phyloP scores from a whole-genome alignment of 64 coral and sea anemone genomes.

The Actinia tenebrosa region DNA sequence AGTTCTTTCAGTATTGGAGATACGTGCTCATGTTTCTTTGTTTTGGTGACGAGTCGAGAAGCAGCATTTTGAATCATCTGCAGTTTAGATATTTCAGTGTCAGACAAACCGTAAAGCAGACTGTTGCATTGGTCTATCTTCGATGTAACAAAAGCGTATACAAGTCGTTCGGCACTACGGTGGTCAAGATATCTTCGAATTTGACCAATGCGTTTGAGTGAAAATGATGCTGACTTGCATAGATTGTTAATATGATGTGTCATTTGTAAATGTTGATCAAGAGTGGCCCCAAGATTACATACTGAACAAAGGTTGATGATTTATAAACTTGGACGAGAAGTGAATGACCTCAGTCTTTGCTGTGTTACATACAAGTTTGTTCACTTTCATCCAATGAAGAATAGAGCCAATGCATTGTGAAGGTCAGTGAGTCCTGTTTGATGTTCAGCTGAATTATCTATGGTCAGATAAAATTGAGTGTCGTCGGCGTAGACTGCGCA shows the following conservation, averaged over 20 bases:
- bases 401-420: conserved; percentile 4
- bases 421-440: background rate
- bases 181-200: conserved; percentile 16
- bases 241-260: conserved; percentile 13
- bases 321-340: conserved; percentile 1
- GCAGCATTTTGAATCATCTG: conserved; percentile 3
- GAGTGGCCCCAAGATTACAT: conserved; percentile 16
- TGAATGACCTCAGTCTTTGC: conserved; percentile 11
- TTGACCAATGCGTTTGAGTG: conserved; percentile 23
- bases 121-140: conserved; percentile 22
- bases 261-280: conserved; percentile 6
- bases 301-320: background rate
- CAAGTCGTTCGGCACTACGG: background rate
- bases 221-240: conserved; percentile 31
- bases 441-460: background rate
- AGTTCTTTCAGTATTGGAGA: no score
- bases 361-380: conserved; percentile 7
- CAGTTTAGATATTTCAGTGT: background rate
- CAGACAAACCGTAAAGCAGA: conserved; percentile 3
- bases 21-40: no score
- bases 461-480: conserved; percentile 15
- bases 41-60: no score
- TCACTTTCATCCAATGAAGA: conserved; percentile 2
- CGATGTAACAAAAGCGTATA: conserved; percentile 28
- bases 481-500: conserved; percentile 22